Conservation (phyloP, 2,888 invertebrate genomes). For the Cryptophagus acutangulus region DNA sequence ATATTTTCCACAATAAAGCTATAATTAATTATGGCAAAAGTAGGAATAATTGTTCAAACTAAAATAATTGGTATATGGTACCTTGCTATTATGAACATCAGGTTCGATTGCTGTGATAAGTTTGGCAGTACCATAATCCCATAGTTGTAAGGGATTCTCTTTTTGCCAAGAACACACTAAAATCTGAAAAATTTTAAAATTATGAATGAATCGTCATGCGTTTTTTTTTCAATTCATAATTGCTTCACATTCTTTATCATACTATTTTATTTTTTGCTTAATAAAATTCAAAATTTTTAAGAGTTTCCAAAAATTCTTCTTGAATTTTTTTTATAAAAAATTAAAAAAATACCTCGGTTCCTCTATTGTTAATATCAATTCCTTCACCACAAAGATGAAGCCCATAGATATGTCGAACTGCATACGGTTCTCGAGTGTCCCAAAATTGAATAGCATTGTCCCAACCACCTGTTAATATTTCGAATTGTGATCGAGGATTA, state of each 20-base stretch:
- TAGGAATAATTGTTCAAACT: slow-evolving; percentile 17
- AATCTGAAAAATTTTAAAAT: slow-evolving; percentile 47
- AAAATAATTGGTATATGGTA: slow-evolving; percentile 18
- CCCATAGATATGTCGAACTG: slow-evolving; percentile 55
- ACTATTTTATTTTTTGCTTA: too few relatives aligned
- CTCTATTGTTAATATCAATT: slow-evolving; percentile 58
- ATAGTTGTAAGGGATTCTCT: slow-evolving; percentile 57
- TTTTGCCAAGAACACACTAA: slow-evolving; percentile 63
- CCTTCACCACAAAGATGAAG: slow-evolving; percentile 65
- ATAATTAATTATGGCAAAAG: slow-evolving; percentile 26
- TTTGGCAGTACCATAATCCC: slow-evolving; percentile 64
- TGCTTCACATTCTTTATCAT: too few relatives aligned
- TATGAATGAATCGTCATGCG: background rate
- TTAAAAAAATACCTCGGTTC: slow-evolving; percentile 54
- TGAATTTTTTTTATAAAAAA: slow-evolving; percentile 3
- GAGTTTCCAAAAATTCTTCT: background rate
- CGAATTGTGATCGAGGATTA: slow-evolving; percentile 60
- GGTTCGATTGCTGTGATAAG: slow-evolving; percentile 57
- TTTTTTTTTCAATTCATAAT: too few relatives aligned
- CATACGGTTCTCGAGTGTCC: slow-evolving; percentile 61
- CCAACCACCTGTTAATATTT: slow-evolving; percentile 65
- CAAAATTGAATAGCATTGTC: slow-evolving; percentile 63
- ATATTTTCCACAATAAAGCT: slow-evolving; percentile 60
- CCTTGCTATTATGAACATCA: slow-evolving; percentile 45
- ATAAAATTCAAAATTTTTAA: slow-evolving; percentile 6